phyloP scores from a whole-genome alignment of 2,113 vertebrate genomes.

The Tauraco erythrolophus region DNA sequence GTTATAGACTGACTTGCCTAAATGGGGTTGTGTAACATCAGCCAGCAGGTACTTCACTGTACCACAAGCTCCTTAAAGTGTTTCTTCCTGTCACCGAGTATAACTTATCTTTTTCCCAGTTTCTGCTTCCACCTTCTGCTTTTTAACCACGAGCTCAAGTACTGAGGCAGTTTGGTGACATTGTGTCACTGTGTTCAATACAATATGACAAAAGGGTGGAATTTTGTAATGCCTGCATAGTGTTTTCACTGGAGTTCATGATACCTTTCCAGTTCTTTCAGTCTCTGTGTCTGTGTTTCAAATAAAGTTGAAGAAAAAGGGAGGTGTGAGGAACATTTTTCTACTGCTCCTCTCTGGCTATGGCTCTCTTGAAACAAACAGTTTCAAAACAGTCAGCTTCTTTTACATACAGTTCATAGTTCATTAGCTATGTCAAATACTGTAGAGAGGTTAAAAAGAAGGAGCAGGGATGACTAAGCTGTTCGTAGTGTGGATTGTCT shows the following conservation, averaged over 20 bases:
- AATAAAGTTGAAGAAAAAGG: background rate
- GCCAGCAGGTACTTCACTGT: background rate
- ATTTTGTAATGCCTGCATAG: background rate
- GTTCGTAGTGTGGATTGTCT: background rate
- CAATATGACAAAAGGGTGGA: background rate
- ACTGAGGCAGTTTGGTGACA: background rate
- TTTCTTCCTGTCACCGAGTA: background rate
- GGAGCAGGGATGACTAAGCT: background rate
- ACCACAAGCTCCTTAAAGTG: background rate
- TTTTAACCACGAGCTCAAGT: constrained; percentile 1
- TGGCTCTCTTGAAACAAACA: background rate
- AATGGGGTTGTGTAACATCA: background rate
- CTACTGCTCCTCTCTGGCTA: background rate
- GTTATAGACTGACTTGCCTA: background rate
- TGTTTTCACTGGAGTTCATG: background rate
- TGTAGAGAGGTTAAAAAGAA: background rate
- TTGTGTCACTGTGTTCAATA: background rate
- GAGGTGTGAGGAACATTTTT: background rate
- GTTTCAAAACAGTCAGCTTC: background rate
- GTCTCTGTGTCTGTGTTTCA: background rate
- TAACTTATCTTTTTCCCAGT: background rate
- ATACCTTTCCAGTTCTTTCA: background rate
- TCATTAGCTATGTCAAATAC: background rate
- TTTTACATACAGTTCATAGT: background rate
- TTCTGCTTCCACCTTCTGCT: background rate